Base-by-base conservation (phyloP, 2,113 vertebrate genomes). In the Arvicanthis niloticus region DNA sequence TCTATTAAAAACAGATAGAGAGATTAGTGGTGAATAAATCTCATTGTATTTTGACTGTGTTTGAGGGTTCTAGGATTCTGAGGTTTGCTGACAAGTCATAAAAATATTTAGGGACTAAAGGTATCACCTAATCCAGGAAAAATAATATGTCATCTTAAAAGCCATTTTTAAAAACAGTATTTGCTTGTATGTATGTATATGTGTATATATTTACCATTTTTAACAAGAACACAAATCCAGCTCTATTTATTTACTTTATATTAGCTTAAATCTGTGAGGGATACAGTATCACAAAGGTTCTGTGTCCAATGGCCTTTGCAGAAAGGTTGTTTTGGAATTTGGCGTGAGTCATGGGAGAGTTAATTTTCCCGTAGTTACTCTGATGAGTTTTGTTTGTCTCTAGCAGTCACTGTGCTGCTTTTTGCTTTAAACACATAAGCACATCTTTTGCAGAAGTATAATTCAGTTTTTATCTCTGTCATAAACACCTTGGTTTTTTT, bases 1-100 rank as follows among this genome's bases (percentile, higher is more conserved):
- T 93, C 37, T 88, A 82, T 93, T 97, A 96, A 96, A 97, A 97
- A 96, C 93, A 97, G 95, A 86, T 93, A n/a, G 51, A 94, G 45
- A 95, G 89, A 92, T 93, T 92, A 96, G 73, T 91, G 73, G 24
- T 97, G n/a, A 48, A 95, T 95, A 96, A 95, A 73, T 86, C 75
- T 90, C 58, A 92, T 90, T 96, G 85, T 15, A 26, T 93, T 91
- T 95, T 85, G 75, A 88, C 29, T 97, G 91, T 37, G 51, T 81
- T 31, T 84, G 82, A 96, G 11, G 51, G 42, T 65, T n/a, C 53
- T n/a, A 82, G 53, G 53, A 21, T 58, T 82, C 37, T 7, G 11
- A 82, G 21, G 11, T 15, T n/a, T 40, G 2, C 53, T 58, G 21
- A 82, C 21, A 24, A 82, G 11, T 82, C 11, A 58, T 22, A 82